Evolutionary conservation across 2,888 invertebrate species (phyloP).

Genomic region (Ryuthela nishihirai): DNA sequence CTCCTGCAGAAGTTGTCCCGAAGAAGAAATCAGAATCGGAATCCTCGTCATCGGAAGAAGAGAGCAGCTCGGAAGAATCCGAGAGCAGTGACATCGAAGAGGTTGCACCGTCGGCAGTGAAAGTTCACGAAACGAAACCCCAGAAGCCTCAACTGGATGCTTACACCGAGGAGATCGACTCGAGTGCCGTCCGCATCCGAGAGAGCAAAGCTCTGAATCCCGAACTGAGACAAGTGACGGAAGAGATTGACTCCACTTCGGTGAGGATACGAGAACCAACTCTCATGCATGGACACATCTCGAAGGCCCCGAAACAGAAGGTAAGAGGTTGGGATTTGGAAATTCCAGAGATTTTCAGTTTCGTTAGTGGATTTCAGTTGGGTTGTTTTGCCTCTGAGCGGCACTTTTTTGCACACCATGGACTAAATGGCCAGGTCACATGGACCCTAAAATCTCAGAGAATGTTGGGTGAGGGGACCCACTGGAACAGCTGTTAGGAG

Average conservation of each 20-base stretch:
- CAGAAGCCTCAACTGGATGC: constrained; percentile 36
- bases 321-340: too few relatives aligned
- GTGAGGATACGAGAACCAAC: constrained; percentile 38
- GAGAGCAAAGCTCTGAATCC: constrained; percentile 41
- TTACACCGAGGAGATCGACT: constrained; percentile 44
- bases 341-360: too few relatives aligned
- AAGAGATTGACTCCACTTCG: constrained; percentile 42
- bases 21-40: constrained; percentile 50
- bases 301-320: constrained; percentile 28
- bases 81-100: constrained; percentile 54
- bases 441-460: too few relatives aligned
- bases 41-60: constrained; percentile 49
- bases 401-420: too few relatives aligned
- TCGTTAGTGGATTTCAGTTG: too few relatives aligned
- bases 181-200: constrained; percentile 44
- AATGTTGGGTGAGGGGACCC: too few relatives aligned
- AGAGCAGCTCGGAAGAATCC: constrained; percentile 54
- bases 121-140: constrained; percentile 39
- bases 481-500: too few relatives aligned
- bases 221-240: constrained; percentile 34
- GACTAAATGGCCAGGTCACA: too few relatives aligned
- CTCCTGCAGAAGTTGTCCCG: constrained; percentile 38
- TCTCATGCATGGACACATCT: constrained; percentile 40
- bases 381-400: too few relatives aligned
- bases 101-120: constrained; percentile 61